Base-by-base conservation (phyloP, 2,113 vertebrate species). In the Scortum barcoo region DNA sequence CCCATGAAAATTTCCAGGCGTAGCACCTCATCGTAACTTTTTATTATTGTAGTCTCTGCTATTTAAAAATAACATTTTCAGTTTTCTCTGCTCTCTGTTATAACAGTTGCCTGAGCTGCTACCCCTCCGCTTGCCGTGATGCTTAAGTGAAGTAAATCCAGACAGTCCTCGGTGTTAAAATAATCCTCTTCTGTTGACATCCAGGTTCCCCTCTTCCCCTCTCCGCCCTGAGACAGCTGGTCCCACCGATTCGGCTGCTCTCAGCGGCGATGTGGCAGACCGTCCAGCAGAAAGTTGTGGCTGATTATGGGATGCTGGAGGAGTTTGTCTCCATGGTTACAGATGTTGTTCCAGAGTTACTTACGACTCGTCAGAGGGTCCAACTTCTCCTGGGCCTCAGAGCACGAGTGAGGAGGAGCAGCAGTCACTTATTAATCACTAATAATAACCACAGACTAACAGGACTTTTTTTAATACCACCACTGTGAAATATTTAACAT, bases 371-470 rank as follows among this genome's bases (percentile, higher is more conserved):
- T 2, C 95, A 96, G 83, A 88, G 87, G 20, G 89, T 88, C 26
- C 93, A 95, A 46, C 92, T 96, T 4, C 84, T 86, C 60, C 83
- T 96, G 78, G 95, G 95, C 12, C 92, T 96, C 26, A 91, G 93
- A 83, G 95, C 95, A 22, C 93, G 90, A 93, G 96, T 96, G 81
- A 87, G 89, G 7, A 42, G 30, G 14, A 60, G 11, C 24, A 57
- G 24, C 0, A 12, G 3, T 46, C 17, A 2, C 9, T 61, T 61
- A 42, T 14, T 19, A 67, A 50, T 24, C 5, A 19, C 14, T 33
- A 20, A 24, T 24, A 33, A 20, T 36, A 2, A 26, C 5, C 7
- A 4, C 3, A n/a, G 10, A 30, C 5, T 11, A 7, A 13, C 17
- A 33, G 36, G 8, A 17, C 16, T 16, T 63, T 42, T 24, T 26